Base-by-base conservation (phyloP, 2,797 vertebrate genomes). In the Falco berigora region DNA sequence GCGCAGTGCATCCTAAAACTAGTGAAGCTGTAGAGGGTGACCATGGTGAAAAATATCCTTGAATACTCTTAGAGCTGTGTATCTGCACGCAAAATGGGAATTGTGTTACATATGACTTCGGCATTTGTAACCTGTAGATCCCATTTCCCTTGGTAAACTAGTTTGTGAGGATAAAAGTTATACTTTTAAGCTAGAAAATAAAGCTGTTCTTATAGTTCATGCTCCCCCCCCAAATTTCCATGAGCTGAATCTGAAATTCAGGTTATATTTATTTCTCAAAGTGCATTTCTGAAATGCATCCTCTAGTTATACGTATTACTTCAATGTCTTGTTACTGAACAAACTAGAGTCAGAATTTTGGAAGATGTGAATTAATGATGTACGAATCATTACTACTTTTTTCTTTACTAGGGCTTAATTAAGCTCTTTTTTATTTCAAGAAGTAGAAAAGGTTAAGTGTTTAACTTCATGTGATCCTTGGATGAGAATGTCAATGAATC, bases 91-190 rank as follows among this genome's bases (percentile, higher is more conserved):
- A 74, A 71, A 78, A 61, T 64, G 24, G 34, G 24, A 64, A 78
- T 50, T 4, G 1, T 22, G 12, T 15, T 71, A 14, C 0, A 0
- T 27, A 5, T 22, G 34, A 27, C 7, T 86, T 66, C 4, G 15
- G 28, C 9, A 49, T 82, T 88, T 61, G 22, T 86, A 66, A 47
- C 23, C 8, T 55, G 16, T 27, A 55, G n/a, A 55, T 74, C 4
- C 23, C 2, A 11, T 67, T 77, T 90, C 25, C 15, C 9, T 44
- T 55, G 21, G 42, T 67, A 23, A 34, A 47, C 38, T 84, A 10
- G 56, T 81, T 71, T 28, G 4, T 58, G 27, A 71, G 24, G 19
- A 38, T 58, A 42, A 38, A 93, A 25, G 4, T 66, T 23, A 27
- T 38, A 7, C 44, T 75, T 80, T 13, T 25, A 40, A 81, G 71